Conservation (phyloP, 2,888 invertebrate genomes). For the Macropis europaea region DNA sequence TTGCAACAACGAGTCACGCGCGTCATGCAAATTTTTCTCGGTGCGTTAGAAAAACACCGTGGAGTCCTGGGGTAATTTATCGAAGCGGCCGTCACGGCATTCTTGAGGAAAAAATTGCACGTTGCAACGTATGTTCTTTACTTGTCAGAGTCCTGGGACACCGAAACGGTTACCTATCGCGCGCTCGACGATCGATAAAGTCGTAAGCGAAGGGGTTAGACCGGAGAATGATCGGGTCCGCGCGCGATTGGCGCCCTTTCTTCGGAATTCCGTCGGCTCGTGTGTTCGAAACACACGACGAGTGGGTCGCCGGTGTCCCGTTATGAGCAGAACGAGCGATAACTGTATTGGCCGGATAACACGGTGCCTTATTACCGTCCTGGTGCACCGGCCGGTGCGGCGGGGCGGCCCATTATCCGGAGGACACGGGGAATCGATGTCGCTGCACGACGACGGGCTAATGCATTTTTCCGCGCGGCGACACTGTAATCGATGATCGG, state of each 20-base stretch:
- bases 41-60: no score
- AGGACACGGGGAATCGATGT: constrained; percentile 21
- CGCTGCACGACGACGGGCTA: neutral
- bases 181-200: neutral
- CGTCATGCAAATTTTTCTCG: no score
- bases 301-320: constrained; percentile 74
- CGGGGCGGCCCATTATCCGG: constrained; percentile 50
- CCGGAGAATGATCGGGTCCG: constrained; percentile 6
- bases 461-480: constrained; percentile 15
- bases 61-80: no score
- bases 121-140: no score
- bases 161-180: no score
- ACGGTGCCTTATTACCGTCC: constrained; percentile 67
- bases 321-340: constrained; percentile 74
- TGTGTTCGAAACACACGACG: constrained; percentile 68
- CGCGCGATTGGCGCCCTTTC: constrained; percentile 47
- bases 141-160: no score
- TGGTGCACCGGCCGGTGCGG: constrained; percentile 29
- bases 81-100: no score
- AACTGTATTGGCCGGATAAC: constrained; percentile 78
- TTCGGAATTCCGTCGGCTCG: constrained; percentile 50
- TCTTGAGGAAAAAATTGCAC: no score
- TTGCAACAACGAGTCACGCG: no score
- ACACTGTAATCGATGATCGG: no score
- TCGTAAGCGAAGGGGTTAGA: neutral